phyloP scores from a whole-genome alignment of 2,113 vertebrate species.

The Melierax canorus region DNA sequence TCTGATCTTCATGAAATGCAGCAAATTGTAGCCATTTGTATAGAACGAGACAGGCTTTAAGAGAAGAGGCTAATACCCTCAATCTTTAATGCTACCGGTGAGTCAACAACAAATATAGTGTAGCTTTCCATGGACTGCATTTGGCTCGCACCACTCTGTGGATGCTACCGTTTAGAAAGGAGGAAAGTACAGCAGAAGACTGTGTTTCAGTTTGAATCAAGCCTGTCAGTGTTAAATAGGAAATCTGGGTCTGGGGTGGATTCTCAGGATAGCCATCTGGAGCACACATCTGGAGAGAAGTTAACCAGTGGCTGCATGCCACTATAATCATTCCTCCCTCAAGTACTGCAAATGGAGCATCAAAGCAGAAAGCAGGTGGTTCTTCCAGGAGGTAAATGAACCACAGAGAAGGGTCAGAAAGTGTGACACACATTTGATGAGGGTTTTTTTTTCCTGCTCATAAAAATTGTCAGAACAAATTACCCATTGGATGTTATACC shows the following conservation, averaged over 20 bases:
- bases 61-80: neutral
- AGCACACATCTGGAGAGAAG: conserved; percentile 56
- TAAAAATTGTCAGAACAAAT: conserved; percentile 53
- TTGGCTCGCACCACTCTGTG: neutral
- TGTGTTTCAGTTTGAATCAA: conserved; percentile 1
- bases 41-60: neutral
- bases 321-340: conserved; percentile 44
- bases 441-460: neutral
- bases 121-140: neutral
- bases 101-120: neutral
- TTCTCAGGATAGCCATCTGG: conserved; percentile 47
- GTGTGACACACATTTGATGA: neutral
- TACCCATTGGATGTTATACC: neutral
- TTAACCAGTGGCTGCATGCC: conserved; percentile 44
- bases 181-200: neutral
- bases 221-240: neutral
- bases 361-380: conserved; percentile 61
- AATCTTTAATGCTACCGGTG: neutral
- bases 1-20: neutral
- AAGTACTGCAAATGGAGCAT: conserved; percentile 49
- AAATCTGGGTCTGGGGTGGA: neutral
- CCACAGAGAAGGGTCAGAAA: conserved; percentile 48
- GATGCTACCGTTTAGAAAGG: neutral
- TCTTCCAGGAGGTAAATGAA: conserved; percentile 57
- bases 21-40: neutral